Conservation (phyloP, 1,140 invertebrate species). For the Hyposmocoma kahamanoa region DNA sequence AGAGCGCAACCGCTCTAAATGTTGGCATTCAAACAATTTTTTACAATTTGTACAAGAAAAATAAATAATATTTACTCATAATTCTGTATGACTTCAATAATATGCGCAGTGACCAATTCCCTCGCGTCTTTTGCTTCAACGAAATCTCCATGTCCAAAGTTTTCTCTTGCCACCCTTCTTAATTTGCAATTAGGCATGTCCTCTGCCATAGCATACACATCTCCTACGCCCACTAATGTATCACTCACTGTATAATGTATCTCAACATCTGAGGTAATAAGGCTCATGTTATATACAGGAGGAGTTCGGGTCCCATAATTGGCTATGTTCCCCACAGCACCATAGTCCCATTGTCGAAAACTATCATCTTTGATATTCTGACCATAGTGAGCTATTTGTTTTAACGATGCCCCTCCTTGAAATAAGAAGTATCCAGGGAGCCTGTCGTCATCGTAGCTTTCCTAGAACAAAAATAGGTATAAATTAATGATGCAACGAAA, state of each 20-base stretch:
- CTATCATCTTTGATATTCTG: conserved; percentile 55
- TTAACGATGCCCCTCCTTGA: conserved; percentile 39
- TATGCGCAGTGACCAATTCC: conserved; percentile 39
- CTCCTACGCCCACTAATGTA: conserved; percentile 36
- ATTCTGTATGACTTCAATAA: no score
- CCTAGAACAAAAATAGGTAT: no score
- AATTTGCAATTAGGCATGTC: conserved; percentile 34
- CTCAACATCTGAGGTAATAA: conserved; percentile 32
- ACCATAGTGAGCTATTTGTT: conserved; percentile 51
- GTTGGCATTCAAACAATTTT: no score
- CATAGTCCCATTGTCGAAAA: conserved; percentile 45
- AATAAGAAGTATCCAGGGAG: no score
- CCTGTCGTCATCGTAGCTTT: no score
- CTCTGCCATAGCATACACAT: conserved; percentile 46
- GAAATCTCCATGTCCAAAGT: conserved; percentile 42
- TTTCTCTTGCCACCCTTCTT: conserved; percentile 35
- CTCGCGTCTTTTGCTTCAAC: conserved; percentile 32
- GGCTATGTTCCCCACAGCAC: conserved; percentile 20
- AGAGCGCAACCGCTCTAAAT: no score
- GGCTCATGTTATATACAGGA: conserved; percentile 34
- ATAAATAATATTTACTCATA: no score
- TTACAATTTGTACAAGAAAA: no score
- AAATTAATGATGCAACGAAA: no score
- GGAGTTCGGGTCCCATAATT: conserved; percentile 31
- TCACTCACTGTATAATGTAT: conserved; percentile 54